These are phyloP conservation scores for Anaspis maculata DNA, from an alignment of 2,888 invertebrate genomes.

Conservation along the genomic window DNA sequence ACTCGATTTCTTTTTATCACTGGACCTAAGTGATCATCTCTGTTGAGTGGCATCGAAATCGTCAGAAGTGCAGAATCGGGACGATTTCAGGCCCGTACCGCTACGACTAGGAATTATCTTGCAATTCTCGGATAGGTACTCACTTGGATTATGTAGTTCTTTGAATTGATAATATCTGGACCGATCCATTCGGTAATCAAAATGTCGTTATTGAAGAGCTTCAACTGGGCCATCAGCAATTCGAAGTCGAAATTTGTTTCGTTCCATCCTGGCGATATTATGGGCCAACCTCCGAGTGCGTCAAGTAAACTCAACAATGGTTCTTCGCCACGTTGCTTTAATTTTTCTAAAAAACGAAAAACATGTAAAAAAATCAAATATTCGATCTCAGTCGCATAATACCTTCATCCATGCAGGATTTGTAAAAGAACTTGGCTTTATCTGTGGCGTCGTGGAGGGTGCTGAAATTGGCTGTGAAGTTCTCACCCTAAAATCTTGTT, in stretches of 20 bases:
- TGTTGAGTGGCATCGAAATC: too few relatives aligned
- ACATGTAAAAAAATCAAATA: conserved; percentile 5
- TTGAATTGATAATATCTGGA: conserved; percentile 88
- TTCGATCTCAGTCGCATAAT: too few relatives aligned
- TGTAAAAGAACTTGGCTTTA: conserved; percentile 78
- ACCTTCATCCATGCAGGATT: conserved; percentile 77
- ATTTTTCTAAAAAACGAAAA: conserved; percentile 46
- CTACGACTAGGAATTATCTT: too few relatives aligned
- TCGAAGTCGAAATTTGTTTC: conserved; percentile 61
- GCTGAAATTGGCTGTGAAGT: too few relatives aligned
- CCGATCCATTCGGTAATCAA: conserved; percentile 75
- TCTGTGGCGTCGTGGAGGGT: conserved; percentile 55
- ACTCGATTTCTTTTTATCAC: too few relatives aligned
- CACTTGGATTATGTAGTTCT: conserved; percentile 76
- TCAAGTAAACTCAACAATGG: conserved; percentile 63
- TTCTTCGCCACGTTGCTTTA: conserved; percentile 60
- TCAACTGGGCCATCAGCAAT: conserved; percentile 61
- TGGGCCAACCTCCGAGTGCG: conserved; percentile 84
- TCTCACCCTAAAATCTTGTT: too few relatives aligned
- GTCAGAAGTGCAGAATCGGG: too few relatives aligned
- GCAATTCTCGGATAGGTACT: not conserved
- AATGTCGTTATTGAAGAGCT: conserved; percentile 78
- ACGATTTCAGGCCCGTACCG: too few relatives aligned
- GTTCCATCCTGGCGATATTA: conserved; percentile 60
- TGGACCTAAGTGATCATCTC: too few relatives aligned